Conservation (phyloP, 2,888 invertebrate genomes). For the Clivina fossor region DNA sequence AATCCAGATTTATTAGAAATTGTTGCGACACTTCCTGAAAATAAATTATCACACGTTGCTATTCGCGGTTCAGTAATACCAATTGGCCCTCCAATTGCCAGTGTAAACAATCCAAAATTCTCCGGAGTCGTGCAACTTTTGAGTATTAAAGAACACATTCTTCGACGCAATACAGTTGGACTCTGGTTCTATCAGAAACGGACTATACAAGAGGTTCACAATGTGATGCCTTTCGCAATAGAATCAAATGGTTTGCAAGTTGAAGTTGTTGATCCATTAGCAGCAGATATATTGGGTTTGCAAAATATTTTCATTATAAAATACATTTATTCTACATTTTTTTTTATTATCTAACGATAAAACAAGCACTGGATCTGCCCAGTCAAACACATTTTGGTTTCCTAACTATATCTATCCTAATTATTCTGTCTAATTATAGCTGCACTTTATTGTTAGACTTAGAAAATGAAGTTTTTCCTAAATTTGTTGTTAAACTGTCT, state of each 20-base stretch:
- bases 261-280: conserved; percentile 74
- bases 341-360: too few relatives aligned
- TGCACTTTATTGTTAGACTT: conserved; percentile 1
- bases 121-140: conserved; percentile 79
- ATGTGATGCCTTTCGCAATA: conserved; percentile 79
- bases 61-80: conserved; percentile 76
- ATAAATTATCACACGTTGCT: conserved; percentile 72
- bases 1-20: conserved; percentile 64
- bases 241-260: conserved; percentile 63
- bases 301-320: conserved; percentile 7
- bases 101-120: conserved; percentile 70
- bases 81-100: conserved; percentile 72
- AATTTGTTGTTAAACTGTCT: too few relatives aligned
- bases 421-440: background rate
- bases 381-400: too few relatives aligned
- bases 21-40: conserved; percentile 63
- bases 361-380: too few relatives aligned
- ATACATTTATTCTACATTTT: background rate
- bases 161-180: conserved; percentile 80
- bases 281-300: conserved; percentile 63
- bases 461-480: conserved; percentile 12
- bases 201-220: conserved; percentile 75
- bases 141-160: conserved; percentile 79
- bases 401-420: too few relatives aligned
- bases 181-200: conserved; percentile 84